phyloP scores from a whole-genome alignment of 2,888 invertebrate genomes.

The Bimastos eiseni region DNA sequence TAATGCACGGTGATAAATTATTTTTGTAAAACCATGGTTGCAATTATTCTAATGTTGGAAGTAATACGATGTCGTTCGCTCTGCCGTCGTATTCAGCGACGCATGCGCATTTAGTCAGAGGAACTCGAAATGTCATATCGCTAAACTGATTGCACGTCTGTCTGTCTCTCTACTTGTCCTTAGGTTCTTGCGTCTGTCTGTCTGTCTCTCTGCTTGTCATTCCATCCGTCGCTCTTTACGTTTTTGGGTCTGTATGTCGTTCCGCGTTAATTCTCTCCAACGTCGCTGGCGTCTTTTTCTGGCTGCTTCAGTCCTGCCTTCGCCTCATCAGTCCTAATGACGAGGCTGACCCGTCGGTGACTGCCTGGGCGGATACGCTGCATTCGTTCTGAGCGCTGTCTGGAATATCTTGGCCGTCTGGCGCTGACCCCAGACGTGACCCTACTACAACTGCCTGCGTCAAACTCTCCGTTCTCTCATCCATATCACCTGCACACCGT shows the following conservation, averaged over 20 bases:
- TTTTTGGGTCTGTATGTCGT: neutral
- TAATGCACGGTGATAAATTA: no score
- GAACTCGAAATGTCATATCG: neutral
- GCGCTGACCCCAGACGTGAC: neutral
- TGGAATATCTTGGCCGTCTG: constrained; percentile 13
- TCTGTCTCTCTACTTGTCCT: neutral
- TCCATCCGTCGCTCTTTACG: neutral
- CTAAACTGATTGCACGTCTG: neutral
- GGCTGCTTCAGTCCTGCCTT: neutral
- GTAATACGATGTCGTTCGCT: no score
- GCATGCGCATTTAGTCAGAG: neutral
- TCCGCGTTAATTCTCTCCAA: neutral
- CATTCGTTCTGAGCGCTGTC: neutral
- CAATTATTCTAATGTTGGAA: neutral
- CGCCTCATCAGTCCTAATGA: constrained; percentile 7
- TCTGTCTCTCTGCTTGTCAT: no score
- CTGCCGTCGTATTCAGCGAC: neutral
- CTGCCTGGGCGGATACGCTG: neutral
- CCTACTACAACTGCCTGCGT: constrained; percentile 3
- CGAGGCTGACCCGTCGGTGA: neutral
- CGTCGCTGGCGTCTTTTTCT: neutral
- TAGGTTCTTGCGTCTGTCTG: neutral
- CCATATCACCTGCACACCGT: neutral
- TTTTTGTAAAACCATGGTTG: no score
- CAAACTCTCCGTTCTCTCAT: neutral